Evolutionary conservation across 2,888 invertebrate genomes (phyloP).

Genomic region (Drosophila emarginata): DNA sequence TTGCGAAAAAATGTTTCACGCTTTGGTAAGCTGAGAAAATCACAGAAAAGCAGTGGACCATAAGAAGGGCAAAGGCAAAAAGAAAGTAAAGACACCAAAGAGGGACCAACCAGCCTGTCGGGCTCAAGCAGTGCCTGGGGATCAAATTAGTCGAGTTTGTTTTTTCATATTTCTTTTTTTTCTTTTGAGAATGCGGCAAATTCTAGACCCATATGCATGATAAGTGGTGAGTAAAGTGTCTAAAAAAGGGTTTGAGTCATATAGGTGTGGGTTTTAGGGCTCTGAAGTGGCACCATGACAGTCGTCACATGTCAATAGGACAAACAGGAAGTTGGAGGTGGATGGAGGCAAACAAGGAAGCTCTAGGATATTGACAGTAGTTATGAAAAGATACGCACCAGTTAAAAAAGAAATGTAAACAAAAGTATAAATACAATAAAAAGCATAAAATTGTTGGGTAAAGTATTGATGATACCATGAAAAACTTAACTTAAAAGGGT

Average conservation of each 20-base stretch:
- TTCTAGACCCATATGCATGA: constrained; percentile 49
- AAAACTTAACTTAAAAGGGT: background rate
- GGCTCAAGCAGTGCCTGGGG: constrained; percentile 67
- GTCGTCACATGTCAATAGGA: constrained; percentile 57
- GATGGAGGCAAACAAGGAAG: constrained; percentile 26
- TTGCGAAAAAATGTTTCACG: constrained; percentile 70
- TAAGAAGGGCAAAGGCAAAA: constrained; percentile 24
- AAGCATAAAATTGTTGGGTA: background rate
- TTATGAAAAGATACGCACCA: constrained; percentile 7
- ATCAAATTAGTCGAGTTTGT: constrained; percentile 69
- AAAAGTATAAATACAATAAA: background rate
- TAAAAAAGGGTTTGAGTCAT: constrained; percentile 33
- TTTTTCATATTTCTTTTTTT: background rate
- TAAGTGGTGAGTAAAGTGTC: constrained; percentile 58
- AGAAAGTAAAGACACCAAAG: background rate
- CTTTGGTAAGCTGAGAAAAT: constrained; percentile 55
- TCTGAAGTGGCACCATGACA: constrained; percentile 39
- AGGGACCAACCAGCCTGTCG: constrained; percentile 25
- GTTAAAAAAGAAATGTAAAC: background rate
- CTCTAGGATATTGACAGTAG: constrained; percentile 54
- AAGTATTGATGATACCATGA: background rate
- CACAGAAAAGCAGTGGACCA: constrained; percentile 45
- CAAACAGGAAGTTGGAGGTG: constrained; percentile 35
- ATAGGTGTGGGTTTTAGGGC: background rate
- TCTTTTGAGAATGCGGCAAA: constrained; percentile 58